phyloP scores from a whole-genome alignment of 2,888 invertebrate species.

The Ecdyonurus torrentis region DNA sequence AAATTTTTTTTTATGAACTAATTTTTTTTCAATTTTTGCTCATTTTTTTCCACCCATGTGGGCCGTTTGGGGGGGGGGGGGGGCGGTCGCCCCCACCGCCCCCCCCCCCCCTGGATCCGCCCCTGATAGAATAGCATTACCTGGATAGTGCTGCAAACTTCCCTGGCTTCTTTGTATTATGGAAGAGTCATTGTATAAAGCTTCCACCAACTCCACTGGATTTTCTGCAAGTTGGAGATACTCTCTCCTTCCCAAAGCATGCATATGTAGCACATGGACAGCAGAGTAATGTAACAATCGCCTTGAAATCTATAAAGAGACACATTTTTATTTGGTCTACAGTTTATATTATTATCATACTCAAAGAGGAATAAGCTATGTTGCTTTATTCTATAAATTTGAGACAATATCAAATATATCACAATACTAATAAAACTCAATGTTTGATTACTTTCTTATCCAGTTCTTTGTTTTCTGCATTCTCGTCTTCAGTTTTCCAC shows the following conservation, averaged over 20 bases:
- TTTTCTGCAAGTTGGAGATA: conserved; percentile 27
- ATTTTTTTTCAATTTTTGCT: too few relatives aligned
- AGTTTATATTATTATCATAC: too few relatives aligned
- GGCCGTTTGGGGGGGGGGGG: too few relatives aligned
- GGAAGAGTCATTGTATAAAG: conserved; percentile 31
- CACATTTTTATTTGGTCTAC: too few relatives aligned
- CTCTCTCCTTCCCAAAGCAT: conserved; percentile 26
- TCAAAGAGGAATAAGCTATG: too few relatives aligned
- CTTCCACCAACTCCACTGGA: conserved; percentile 27
- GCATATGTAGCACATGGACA: conserved; percentile 29
- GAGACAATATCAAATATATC: too few relatives aligned
- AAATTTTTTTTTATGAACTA: too few relatives aligned
- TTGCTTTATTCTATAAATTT: too few relatives aligned
- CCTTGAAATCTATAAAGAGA: conserved; percentile 27
- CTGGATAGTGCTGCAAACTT: conserved; percentile 16
- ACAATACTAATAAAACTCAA: neutral
- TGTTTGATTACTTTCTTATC: conserved; percentile 9
- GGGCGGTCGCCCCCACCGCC: too few relatives aligned
- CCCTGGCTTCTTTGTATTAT: conserved; percentile 25
- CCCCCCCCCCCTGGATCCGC: too few relatives aligned
- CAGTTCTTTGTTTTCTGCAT: conserved; percentile 11
- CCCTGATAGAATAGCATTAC: too few relatives aligned
- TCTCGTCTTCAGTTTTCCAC: conserved; percentile 19
- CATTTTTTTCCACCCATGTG: too few relatives aligned
- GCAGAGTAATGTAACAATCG: conserved; percentile 29